Evolutionary conservation across 2,113 vertebrate species (phyloP).

Genomic region (Murina feae): DNA sequence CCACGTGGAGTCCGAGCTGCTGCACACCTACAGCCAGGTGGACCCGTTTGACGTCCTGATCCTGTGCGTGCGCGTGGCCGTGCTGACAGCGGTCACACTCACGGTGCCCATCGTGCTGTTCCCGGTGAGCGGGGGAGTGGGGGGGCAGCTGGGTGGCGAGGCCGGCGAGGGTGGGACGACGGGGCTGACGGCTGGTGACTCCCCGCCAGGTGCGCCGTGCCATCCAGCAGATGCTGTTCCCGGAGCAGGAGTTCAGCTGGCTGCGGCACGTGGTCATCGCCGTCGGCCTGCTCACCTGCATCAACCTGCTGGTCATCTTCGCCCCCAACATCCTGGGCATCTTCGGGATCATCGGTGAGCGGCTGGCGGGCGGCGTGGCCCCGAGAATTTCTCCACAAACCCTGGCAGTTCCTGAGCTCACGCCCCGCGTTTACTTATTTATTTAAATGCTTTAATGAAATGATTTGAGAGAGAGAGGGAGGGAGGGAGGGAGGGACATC

Average conservation of each 20-base stretch:
- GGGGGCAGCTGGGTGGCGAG: neutral
- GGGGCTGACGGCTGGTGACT: neutral
- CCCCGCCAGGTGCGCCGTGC: constrained; percentile 91
- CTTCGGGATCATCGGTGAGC: constrained; percentile 95
- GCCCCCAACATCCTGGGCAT: constrained; percentile 97
- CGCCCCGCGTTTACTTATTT: neutral
- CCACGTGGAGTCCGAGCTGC: constrained; percentile 91
- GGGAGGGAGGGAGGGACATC: too few relatives aligned
- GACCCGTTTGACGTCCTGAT: constrained; percentile 93
- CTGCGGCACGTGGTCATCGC: constrained; percentile 90
- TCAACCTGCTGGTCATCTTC: constrained; percentile 97
- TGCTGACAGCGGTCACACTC: constrained; percentile 95
- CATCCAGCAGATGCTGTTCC: constrained; percentile 95
- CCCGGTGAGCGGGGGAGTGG: constrained; percentile 88
- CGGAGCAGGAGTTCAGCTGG: constrained; percentile 93
- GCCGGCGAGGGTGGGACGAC: fast-evolving
- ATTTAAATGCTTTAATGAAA: too few relatives aligned
- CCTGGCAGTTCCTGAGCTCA: neutral
- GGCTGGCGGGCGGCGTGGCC: neutral
- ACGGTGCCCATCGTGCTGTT: constrained; percentile 97
- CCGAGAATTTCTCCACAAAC: neutral
- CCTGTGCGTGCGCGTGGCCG: constrained; percentile 94
- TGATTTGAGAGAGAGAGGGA: too few relatives aligned
- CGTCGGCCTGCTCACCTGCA: constrained; percentile 85
- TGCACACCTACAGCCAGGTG: constrained; percentile 95